Evolutionary conservation across 1,140 invertebrate species (phyloP), one percentile per base, ranked within the genome.

Genomic region (Papilio glaucus): DNA sequence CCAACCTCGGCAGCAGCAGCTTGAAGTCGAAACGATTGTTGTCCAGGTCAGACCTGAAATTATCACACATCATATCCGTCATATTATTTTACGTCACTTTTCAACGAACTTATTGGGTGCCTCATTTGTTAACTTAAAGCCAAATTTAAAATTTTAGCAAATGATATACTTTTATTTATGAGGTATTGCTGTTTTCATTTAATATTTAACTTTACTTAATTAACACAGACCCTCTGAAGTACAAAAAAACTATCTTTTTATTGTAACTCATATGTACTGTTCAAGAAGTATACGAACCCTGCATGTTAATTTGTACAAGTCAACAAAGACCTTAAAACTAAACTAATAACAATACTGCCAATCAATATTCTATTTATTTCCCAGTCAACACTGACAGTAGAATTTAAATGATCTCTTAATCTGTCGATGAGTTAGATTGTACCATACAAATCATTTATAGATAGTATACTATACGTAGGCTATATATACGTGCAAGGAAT

Each of bases 11-110:
- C 21, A 95, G 92, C 24, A 88, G 78, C 8, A 95, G 80, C 74
- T 94, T 94, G 79, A 95, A 95, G 26, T 94, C 94, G 79, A 95
- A 95, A 26, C 88, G 79, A 63, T 95, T 93, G 57, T 94, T 93
- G 15, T 94, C 90, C 4, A 94, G 73, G 70, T 95, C 93, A 2
- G 93, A 93, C 80, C 94, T 95, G 63, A 83, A 93, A 91, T 67
- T 12, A 41, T 60, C 67, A 70, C 69, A 77, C 26, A 60, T 38
- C 24, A 57, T 38, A 45, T 33, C 4, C 42, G 41, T 63, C 29
- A 8, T 53, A 10, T 41, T 67, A 12, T 13, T 4, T 8, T 42
- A n/a, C 13, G 9, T 5, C 15, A 45, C 29, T 13, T 13, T 26
- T 26, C 4, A 41, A 13, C 10, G 2, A 57, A 12, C 10, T 3